A percentile compares a stretch with the other conserved stretches of the same genome.
Conservation (phyloP, 1,140 invertebrate genomes). For the Rhagoletis zephyria region DNA sequence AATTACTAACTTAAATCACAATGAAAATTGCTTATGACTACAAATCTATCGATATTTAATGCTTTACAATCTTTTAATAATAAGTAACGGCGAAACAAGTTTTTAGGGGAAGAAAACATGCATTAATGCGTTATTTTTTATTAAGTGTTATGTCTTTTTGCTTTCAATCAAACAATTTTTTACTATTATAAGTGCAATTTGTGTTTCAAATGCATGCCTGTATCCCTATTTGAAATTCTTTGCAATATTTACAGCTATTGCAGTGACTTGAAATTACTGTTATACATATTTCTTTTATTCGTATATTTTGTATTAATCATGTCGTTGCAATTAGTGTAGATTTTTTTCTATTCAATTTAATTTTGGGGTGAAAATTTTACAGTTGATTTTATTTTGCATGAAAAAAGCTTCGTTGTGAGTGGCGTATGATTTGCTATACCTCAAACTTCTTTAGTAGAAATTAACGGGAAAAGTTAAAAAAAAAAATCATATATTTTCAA, state of each 20-base stretch:
- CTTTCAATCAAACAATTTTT: not conserved
- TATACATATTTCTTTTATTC: not conserved
- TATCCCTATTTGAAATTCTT: not conserved
- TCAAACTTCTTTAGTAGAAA: no score
- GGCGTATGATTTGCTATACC: not conserved
- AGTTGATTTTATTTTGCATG: not conserved
- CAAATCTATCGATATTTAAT: not conserved
- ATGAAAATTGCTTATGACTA: constrained; percentile 32
- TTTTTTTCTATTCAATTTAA: not conserved
- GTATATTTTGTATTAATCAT: constrained; percentile 17
- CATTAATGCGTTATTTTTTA: no score
- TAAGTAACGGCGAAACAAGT: not conserved
- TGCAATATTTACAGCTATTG: not conserved
- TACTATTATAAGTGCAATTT: not conserved
- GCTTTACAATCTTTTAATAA: not conserved
- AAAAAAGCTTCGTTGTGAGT: constrained; percentile 26
- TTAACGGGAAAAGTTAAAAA: no score
- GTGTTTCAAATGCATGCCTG: not conserved
- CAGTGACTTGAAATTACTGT: not conserved
- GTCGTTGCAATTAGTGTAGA: constrained; percentile 25
- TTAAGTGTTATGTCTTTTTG: not conserved
- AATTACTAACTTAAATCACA: constrained; percentile 48
- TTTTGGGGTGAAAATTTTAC: not conserved
- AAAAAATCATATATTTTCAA: no score
- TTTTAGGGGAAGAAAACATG: not conserved